These are phyloP conservation scores for Eunapius fragilis DNA, from an alignment of 37 sponge, comb jelly and placozoan species.

Conservation along the genomic window DNA sequence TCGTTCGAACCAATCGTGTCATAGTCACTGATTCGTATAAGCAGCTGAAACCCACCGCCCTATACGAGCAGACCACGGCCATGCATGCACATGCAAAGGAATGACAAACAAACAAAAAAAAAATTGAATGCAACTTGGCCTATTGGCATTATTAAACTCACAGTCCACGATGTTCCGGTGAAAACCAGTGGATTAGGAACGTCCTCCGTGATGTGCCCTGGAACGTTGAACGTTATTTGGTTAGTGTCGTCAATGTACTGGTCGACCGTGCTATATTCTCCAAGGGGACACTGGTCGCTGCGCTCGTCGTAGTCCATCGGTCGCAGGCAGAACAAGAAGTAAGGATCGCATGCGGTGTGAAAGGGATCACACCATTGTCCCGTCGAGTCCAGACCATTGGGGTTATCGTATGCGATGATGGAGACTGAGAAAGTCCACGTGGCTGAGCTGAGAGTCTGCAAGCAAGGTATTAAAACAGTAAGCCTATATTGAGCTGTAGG, in stretches of 20 bases:
- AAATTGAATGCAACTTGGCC: background rate
- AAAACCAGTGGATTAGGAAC: conserved; percentile 32
- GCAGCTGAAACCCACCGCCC: conserved; percentile 32
- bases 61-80: background rate
- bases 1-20: conserved; percentile 34
- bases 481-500: no score
- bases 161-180: conserved; percentile 32
- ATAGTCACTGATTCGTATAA: conserved; percentile 24
- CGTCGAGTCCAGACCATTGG: no score
- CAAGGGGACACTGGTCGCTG: conserved; percentile 17
- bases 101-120: background rate
- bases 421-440: no score
- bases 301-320: background rate
- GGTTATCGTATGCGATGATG: no score
- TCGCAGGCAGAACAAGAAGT: conserved; percentile 43
- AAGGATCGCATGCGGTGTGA: conserved; percentile 26
- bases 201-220: background rate
- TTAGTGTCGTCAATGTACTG: background rate
- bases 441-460: no score
- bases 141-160: background rate
- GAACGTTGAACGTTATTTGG: background rate
- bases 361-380: background rate
- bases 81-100: no score
- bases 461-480: no score
- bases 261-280: background rate